Conservation (phyloP, 1,140 invertebrate genomes). For the Lordiphosa stackelbergi region DNA sequence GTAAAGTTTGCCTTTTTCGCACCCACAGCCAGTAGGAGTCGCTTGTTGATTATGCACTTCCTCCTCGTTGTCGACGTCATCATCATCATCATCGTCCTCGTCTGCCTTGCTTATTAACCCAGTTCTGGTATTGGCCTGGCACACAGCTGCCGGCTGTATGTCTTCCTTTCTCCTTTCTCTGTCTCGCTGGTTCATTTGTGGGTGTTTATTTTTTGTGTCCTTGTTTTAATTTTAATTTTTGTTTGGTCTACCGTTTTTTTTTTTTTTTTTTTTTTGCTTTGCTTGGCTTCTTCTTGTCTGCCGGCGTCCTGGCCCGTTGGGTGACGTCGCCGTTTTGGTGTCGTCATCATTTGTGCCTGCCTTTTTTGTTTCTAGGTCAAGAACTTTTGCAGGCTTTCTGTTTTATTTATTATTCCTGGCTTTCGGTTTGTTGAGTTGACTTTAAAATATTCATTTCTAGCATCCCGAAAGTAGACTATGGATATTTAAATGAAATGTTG, state of each 20-base stretch:
- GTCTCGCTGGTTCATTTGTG: constrained; percentile 22
- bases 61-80: constrained; percentile 8
- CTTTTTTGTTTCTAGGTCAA: constrained; percentile 76
- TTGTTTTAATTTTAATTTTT: constrained; percentile 76
- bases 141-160: constrained; percentile 53
- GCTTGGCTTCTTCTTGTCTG: not conserved
- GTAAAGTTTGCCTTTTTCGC: constrained; percentile 66
- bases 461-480: not conserved
- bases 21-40: constrained; percentile 44
- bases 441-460: constrained; percentile 44
- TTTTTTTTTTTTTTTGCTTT: constrained; percentile 25
- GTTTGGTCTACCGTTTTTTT: constrained; percentile 66
- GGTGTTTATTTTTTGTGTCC: constrained; percentile 61
- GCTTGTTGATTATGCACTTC: constrained; percentile 71
- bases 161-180: constrained; percentile 6
- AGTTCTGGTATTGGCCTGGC: constrained; percentile 53
- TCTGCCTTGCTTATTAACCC: constrained; percentile 72
- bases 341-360: constrained; percentile 62
- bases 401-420: constrained; percentile 17
- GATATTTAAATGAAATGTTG: not conserved
- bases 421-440: constrained; percentile 25
- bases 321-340: constrained; percentile 60
- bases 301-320: constrained; percentile 40
- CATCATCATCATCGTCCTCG: constrained; percentile 38
- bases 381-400: constrained; percentile 57